These are phyloP conservation scores for Manis javanica DNA, from an alignment of 2,797 vertebrate species.

Conservation along the genomic window DNA sequence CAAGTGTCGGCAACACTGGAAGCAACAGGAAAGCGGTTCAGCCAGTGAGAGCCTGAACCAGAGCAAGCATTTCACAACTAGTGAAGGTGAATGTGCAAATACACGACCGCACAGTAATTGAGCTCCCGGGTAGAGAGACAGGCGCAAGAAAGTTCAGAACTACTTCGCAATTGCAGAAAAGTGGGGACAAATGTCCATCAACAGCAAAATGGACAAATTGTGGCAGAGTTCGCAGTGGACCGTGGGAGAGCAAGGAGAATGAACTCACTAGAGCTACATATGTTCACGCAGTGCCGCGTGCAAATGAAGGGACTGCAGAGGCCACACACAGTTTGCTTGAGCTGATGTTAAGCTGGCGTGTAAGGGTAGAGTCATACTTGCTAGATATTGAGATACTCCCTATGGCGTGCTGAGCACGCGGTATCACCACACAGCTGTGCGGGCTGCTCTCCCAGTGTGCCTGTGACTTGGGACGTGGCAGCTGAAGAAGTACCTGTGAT, in stretches of 20 bases:
- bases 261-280: accelerated
- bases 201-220: neutral
- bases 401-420: neutral
- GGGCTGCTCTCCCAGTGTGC: too few species aligned
- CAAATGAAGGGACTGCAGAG: neutral
- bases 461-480: neutral
- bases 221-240: too few species aligned
- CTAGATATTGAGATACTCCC: neutral
- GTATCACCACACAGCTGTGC: accelerated
- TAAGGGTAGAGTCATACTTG: accelerated
- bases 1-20: neutral
- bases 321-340: accelerated
- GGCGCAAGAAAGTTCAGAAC: neutral
- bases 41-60: neutral
- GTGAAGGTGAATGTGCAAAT: too few species aligned
- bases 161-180: neutral
- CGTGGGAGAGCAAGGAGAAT: too few species aligned
- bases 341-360: accelerated
- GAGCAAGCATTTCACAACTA: too few species aligned
- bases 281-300: too few species aligned
- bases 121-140: neutral
- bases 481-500: too few species aligned
- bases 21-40: neutral
- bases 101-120: too few species aligned
- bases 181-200: neutral